A percentile compares a stretch with the other conserved stretches of the same genome.
Conservation (phyloP, 2,888 invertebrate genomes). For the Eristalis arbustorum region DNA sequence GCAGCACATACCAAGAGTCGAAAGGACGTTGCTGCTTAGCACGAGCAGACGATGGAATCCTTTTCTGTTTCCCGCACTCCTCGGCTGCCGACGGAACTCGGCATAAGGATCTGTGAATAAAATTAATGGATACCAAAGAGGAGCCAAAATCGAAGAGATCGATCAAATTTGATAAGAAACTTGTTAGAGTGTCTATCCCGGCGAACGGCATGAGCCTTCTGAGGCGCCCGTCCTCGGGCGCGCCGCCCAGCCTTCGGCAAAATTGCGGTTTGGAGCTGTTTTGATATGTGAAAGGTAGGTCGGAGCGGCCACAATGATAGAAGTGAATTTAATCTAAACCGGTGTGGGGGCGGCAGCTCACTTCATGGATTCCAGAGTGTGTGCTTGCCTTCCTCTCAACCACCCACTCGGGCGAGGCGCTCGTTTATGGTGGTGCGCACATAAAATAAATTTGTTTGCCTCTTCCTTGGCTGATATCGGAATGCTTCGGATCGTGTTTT, state of each 20-base stretch:
- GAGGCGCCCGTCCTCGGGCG: no score
- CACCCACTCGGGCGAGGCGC: neutral
- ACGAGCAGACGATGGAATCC: constrained; percentile 12
- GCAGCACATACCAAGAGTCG: neutral
- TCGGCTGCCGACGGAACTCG: neutral
- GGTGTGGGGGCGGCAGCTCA: constrained; percentile 22
- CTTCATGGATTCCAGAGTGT: constrained; percentile 27
- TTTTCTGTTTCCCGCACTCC: constrained; percentile 11
- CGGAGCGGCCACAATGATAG: constrained; percentile 39
- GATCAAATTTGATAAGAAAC: constrained; percentile 69
- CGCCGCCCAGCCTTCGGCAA: no score
- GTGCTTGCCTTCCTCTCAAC: neutral
- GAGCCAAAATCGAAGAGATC: constrained; percentile 55
- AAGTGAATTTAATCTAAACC: constrained; percentile 65
- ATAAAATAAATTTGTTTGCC: constrained; percentile 66
- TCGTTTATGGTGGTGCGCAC: constrained; percentile 37
- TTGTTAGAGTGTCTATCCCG: constrained; percentile 61
- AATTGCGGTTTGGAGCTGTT: constrained; percentile 53
- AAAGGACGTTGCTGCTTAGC: constrained; percentile 12
- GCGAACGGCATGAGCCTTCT: neutral
- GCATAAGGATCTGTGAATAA: constrained; percentile 64
- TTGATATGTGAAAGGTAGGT: constrained; percentile 47
- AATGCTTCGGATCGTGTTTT: constrained; percentile 32
- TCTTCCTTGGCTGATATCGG: constrained; percentile 38
- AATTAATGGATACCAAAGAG: constrained; percentile 56